Evolutionary conservation across 30 jellyfish, hydroid and myxozoan species (phyloP).

Genomic region (Chironex yamaguchii): DNA sequence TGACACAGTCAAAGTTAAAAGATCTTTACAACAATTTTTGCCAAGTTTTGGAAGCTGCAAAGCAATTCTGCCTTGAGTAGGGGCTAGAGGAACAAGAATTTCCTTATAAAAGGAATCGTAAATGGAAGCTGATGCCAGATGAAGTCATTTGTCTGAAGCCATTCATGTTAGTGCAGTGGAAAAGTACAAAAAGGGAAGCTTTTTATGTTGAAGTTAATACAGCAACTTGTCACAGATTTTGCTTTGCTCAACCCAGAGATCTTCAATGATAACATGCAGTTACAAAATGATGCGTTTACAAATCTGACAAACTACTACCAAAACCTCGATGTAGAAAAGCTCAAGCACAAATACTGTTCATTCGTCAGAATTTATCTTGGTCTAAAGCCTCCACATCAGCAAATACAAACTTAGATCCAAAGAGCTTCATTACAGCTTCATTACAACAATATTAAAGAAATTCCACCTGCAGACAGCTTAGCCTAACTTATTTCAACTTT

Average conservation of each 20-base stretch:
- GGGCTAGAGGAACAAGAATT: background rate
- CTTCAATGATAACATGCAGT: background rate
- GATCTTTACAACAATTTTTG: background rate
- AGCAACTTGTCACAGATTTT: background rate
- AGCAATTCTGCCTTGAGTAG: background rate
- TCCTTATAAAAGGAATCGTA: background rate
- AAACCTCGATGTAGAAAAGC: background rate
- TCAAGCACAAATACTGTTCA: background rate
- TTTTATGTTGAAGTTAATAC: background rate
- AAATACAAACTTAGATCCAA: background rate
- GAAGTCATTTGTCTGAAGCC: background rate
- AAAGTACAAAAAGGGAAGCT: background rate
- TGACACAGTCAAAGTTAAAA: background rate
- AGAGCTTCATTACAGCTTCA: background rate
- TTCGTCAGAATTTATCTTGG: background rate
- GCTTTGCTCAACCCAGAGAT: conserved; percentile 10
- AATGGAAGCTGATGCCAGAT: background rate
- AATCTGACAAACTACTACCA: background rate
- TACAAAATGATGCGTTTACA: background rate
- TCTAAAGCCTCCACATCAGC: background rate
- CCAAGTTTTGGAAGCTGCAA: background rate
- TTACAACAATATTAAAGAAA: background rate
- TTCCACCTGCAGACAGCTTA: background rate
- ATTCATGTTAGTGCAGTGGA: background rate
- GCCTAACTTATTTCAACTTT: background rate